Evolutionary conservation across 2,888 invertebrate genomes (phyloP).

Genomic region (Caenorhabditis uteleia): DNA sequence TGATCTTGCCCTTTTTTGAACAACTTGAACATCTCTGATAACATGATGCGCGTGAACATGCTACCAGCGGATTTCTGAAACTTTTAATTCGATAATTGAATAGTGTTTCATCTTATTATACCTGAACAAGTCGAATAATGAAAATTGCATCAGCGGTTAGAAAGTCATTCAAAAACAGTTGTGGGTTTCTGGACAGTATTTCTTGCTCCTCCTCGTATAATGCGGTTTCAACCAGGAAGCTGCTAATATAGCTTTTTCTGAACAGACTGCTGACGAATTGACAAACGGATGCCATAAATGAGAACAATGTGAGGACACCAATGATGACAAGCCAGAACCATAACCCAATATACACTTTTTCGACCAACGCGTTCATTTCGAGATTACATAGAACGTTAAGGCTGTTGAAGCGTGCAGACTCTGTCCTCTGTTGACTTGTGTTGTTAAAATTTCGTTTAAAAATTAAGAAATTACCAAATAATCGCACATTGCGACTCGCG

Average conservation of each 20-base stretch:
- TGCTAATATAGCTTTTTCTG: not conserved
- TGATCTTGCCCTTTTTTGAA: constrained; percentile 22
- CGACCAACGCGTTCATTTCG: constrained; percentile 56
- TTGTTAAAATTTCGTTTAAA: constrained; percentile 10
- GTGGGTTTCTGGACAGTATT: constrained; percentile 7
- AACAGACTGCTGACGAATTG: not conserved
- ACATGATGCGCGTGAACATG: constrained; percentile 25
- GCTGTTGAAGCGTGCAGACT: constrained; percentile 63
- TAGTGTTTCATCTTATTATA: constrained; percentile 4
- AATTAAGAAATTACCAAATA: constrained; percentile 37
- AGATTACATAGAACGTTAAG: constrained; percentile 68
- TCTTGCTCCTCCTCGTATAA: constrained; percentile 29
- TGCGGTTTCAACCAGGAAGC: constrained; percentile 6
- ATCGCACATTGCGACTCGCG: constrained; percentile 58
- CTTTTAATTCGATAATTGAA: no score
- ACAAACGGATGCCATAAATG: constrained; percentile 56
- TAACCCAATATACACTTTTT: constrained; percentile 43
- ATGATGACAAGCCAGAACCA: constrained; percentile 68
- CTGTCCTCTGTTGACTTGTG: constrained; percentile 35
- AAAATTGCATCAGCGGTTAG: constrained; percentile 67
- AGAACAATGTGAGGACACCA: constrained; percentile 48
- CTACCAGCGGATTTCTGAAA: constrained; percentile 32
- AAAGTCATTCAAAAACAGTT: constrained; percentile 54
- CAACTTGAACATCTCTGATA: constrained; percentile 31
- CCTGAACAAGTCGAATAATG: constrained; percentile 64